These are phyloP conservation scores for Sthenelais limicola DNA, from an alignment of 2,888 invertebrate species.

Conservation along the genomic window DNA sequence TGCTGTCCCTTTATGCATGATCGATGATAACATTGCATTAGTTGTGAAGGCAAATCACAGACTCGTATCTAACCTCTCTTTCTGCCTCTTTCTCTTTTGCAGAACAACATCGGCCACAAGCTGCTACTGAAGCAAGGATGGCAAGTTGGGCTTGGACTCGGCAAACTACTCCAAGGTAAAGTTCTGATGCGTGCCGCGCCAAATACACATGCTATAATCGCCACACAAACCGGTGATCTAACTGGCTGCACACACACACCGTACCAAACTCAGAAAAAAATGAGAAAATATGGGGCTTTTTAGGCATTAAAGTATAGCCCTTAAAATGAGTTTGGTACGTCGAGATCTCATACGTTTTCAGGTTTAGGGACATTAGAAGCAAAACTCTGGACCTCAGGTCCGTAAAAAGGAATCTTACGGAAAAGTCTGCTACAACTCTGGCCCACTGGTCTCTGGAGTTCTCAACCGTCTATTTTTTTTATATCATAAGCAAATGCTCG, in stretches of 20 bases:
- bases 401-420: neutral
- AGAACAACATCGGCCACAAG: conserved; percentile 49
- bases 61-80: no score
- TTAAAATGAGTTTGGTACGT: neutral
- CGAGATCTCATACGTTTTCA: neutral
- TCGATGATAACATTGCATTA: no score
- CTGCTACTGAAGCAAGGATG: conserved; percentile 49
- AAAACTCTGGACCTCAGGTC: neutral
- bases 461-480: no score
- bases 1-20: no score
- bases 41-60: no score
- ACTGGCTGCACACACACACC: conserved; percentile 22
- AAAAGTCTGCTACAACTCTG: conserved; percentile 17
- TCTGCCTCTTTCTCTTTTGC: no score
- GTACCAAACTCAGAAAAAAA: conserved; percentile 18
- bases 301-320: conserved; percentile 8
- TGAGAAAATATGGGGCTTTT: neutral
- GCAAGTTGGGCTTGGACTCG: conserved; percentile 50
- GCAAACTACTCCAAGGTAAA: conserved; percentile 51
- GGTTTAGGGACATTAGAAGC: conserved; percentile 18
- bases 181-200: neutral
- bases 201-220: no score
- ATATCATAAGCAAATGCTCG: no score
- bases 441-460: conserved; percentile 2
- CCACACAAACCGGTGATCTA: no score